Evolutionary conservation across 2,113 vertebrate species (phyloP), one percentile per base, ranked within the genome.

Genomic region (Corapipo altera): DNA sequence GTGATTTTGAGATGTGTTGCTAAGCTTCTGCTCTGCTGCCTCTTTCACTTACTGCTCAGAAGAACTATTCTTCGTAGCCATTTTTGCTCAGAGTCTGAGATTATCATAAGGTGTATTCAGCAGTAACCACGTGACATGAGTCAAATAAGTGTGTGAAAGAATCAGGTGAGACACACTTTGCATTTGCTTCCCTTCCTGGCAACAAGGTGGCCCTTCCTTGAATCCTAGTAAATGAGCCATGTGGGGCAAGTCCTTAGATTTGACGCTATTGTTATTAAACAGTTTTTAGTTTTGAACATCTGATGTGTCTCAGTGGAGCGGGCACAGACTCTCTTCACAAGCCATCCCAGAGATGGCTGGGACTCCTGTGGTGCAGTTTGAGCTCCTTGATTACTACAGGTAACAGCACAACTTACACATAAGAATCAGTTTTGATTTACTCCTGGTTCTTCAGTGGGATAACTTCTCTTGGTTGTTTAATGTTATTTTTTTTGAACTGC

Each of bases 391-490:
- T 76, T 65, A 43, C 83, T 61, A 43, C 67, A 78, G 76, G 52
- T 52, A 78, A 44, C 48, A 87, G 80, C 67, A 51, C 12, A 1
- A 43, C 67, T 44, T 51, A 89, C 41, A 84, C 16, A 9, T 46
- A 84, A 91, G 37, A 69, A 75, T 39, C 39, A 64, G 22, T 28
- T 89, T 65, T 77, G 16, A 89, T 96, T 96, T 92, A 92, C 73
- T 90, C 52, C 73, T 89, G 33, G 5, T 26, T 95, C 22, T 84
- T 91, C 84, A 91, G 61, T 26, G 27, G 35, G 72, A 73, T 85
- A 91, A 75, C 77, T 95, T 81, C 80, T 91, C 70, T 85, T 67
- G 11, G 54, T 92, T 94, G 85, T 97, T 94, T 93, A 91, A 96
- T 89, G 92, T 89, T 94, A 74, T 86, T 92, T 94, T 86, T 92